A percentile compares a stretch with the other conserved stretches of the same genome.
Evolutionary conservation across 1,140 invertebrate genomes (phyloP).

Genomic region (Dreissena polymorpha): DNA sequence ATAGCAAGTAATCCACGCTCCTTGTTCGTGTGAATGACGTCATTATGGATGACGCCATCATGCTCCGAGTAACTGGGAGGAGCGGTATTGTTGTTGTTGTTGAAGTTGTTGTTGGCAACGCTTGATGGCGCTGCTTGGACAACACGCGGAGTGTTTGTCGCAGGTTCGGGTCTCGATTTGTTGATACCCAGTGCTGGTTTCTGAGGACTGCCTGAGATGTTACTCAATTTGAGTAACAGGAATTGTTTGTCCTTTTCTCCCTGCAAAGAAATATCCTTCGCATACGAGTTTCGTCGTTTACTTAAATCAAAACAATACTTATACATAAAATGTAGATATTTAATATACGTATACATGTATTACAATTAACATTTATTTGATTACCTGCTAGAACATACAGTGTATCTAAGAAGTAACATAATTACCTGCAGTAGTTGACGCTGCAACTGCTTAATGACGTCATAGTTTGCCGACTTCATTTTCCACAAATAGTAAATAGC

Average conservation of each 20-base stretch:
- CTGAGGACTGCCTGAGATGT: constrained; percentile 62
- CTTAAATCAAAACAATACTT: constrained; percentile 84
- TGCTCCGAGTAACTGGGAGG: no score
- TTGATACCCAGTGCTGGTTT: no score
- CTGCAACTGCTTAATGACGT: constrained; percentile 90
- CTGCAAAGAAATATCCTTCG: constrained; percentile 71
- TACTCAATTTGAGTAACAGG: constrained; percentile 88
- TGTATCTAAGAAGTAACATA: not conserved
- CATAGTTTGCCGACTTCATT: constrained; percentile 87
- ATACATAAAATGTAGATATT: not conserved
- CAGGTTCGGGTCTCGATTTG: no score
- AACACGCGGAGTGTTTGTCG: no score
- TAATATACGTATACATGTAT: not conserved
- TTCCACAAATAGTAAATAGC: constrained; percentile 91
- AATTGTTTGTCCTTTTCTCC: constrained; percentile 95
- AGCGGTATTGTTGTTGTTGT: no score
- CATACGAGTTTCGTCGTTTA: constrained; percentile 81
- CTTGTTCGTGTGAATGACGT: no score
- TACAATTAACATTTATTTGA: not conserved
- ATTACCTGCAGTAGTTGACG: constrained; percentile 87
- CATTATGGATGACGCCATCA: no score
- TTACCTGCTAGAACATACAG: not conserved
- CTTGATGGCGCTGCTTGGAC: no score
- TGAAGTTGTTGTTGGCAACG: no score
- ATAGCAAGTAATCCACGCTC: no score